Evolutionary conservation across 1,140 invertebrate genomes (phyloP), one percentile per base, ranked within the genome.

Genomic region (Zophobas atratus): DNA sequence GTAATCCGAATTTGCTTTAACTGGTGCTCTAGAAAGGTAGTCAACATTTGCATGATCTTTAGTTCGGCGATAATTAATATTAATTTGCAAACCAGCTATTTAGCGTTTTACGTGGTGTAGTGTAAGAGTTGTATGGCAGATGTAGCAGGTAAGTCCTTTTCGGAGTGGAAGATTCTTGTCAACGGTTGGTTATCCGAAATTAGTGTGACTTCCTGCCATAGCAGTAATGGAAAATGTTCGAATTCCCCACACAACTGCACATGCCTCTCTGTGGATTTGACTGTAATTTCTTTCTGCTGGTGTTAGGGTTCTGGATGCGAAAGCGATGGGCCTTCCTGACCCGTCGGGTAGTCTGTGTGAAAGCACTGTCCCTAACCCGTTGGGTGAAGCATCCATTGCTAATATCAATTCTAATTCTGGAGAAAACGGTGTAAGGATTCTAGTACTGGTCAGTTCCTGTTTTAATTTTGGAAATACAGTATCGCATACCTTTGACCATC

Each of bases 261-360:
- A 70, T 3, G 85, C 70, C 77, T 89, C 87, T 78, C 85, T 83
- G 77, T 89, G 87, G 1, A 87, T 84, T 74, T 88, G 84, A 6
- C 82, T 84, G 75, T 87, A 87, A 48, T 86, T 85, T 48, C 81
- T 32, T 79, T 88, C 83, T 33, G 83, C 79, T 35, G 75, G 32
- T 4, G 84, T 86, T 6, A 87, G 75, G 32, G 84, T 73, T 71
- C 84, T 49, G 8, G 85, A 87, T 6, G 84, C 84, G 78, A 84
- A 88, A 43, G 82, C 83, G 8, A 88, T 82, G 2, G 82, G 84
- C 20, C 51, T 32, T n/a, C n/a, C 55, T 4, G 4, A 4, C 4
- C 55, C 55, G 35, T 56, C 55, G 3, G n/a, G n/a, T 46, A 46
- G 6, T 8, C 43, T 4, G 43, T 46, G 43, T 4, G 43, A 46